Base-by-base conservation (phyloP, 2,113 vertebrate species). In the Vanacampus margaritifer region DNA sequence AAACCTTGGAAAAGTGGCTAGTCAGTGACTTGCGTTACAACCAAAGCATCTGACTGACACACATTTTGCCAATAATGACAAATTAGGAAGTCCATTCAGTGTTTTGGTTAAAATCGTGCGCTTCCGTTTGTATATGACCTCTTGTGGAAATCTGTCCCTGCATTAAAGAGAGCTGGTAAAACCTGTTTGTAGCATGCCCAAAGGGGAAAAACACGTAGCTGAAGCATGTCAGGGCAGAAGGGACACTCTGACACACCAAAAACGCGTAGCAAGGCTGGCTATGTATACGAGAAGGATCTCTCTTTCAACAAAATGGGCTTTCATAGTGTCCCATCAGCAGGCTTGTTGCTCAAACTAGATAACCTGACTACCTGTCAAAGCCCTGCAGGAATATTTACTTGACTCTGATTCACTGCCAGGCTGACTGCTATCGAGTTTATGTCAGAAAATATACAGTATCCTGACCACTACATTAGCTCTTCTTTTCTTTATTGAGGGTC, bases 171-270 rank as follows among this genome's bases (percentile, higher is more conserved):
- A 87, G 73, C 87, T 68, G 78, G 90, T 76, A 73, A 75, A 87
- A 90, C 89, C 82, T 78, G 91, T 87, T 90, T 28, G 17, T 10
- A 10, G 23, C 10, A 10, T 75, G 59, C 65, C 69, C 73, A 59
- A 57, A n/a, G 76, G 51, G 71, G 63, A 4, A 43, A 80, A 69
- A 64, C 60, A 61, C 59, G 7, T 39, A 6, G 62, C 64, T 57
- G 66, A 61, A 83, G 83, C 88, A 21, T 79, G 88, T 88, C 69
- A 51, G 65, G 68, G 54, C 88, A 87, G 50, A 89, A 48, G 48
- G 71, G 39, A 74, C 74, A 51, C 53, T 57, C 39, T 24, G 61
- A 60, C 32, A 26, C 39, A 32, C 5, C 6, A 11, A 57, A 61
- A 71, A 60, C 59, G 63, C 43, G 64, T 6, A 32, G 37, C 13